phyloP scores from a whole-genome alignment of 23 tunicate species.

The Corella eumyota region DNA sequence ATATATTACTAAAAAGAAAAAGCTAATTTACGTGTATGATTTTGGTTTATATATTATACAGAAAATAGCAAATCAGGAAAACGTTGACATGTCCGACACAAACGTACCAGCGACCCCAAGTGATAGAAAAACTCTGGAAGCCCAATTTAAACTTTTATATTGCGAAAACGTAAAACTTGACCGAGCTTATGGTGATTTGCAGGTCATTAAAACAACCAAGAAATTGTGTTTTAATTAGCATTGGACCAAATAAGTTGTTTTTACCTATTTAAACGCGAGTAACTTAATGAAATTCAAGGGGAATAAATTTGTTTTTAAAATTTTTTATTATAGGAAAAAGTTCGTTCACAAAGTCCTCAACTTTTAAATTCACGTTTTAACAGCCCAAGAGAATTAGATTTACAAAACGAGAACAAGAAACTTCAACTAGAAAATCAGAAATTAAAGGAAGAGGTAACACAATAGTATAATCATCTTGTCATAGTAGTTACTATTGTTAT shows the following conservation, averaged over 20 bases:
- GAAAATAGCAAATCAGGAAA: too few species aligned
- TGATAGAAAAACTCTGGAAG: slow-evolving; percentile 42
- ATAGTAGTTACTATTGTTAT: neutral
- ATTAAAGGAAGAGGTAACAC: slow-evolving; percentile 11
- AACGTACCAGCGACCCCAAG: too few species aligned
- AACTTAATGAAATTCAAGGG: too few species aligned
- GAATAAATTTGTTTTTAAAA: too few species aligned
- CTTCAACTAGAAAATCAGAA: slow-evolving; percentile 14
- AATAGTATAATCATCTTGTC: neutral
- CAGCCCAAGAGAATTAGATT: slow-evolving; percentile 41
- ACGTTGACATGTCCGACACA: too few species aligned
- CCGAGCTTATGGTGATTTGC: slow-evolving; percentile 39
- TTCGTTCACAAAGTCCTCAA: slow-evolving; percentile 31
- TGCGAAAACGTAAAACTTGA: slow-evolving; percentile 41
- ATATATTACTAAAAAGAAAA: too few species aligned
- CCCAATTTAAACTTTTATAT: slow-evolving; percentile 40
- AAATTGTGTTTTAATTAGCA: too few species aligned
- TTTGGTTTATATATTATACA: too few species aligned
- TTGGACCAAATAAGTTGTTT: too few species aligned
- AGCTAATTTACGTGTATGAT: too few species aligned
- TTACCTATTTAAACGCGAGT: too few species aligned
- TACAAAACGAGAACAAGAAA: slow-evolving; percentile 27
- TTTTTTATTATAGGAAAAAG: slow-evolving; percentile 1
- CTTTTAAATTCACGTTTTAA: slow-evolving; percentile 14
- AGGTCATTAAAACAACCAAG: slow-evolving; percentile 7